These are phyloP conservation scores for Ostrea edulis DNA, from an alignment of 1,140 invertebrate genomes.

Conservation along the genomic window DNA sequence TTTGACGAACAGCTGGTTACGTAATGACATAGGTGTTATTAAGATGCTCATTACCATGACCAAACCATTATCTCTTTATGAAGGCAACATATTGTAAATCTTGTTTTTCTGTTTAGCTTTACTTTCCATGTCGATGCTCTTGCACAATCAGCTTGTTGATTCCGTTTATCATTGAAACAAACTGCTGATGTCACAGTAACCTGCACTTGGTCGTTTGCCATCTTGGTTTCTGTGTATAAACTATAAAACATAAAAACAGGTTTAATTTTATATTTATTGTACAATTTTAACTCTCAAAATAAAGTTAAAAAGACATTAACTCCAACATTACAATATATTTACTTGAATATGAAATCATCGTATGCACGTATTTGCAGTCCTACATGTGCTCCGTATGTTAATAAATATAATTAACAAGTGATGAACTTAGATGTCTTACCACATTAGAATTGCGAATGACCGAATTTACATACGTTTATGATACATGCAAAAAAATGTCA, in stretches of 20 bases:
- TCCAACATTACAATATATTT: not conserved
- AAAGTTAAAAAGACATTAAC: not conserved
- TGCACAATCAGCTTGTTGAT: not conserved
- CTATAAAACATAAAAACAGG: too few relatives aligned
- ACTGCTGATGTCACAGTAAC: too few relatives aligned
- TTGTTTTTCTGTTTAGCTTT: not conserved
- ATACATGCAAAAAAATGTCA: constrained; percentile 35
- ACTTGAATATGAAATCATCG: not conserved
- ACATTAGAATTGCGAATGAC: not conserved
- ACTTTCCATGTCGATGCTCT: not conserved
- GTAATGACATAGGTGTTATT: not conserved
- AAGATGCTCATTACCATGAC: not conserved
- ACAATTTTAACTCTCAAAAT: not conserved
- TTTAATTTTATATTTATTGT: not conserved
- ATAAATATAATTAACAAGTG: not conserved
- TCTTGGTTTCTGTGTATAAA: too few relatives aligned
- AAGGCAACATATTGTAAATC: too few relatives aligned
- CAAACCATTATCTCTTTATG: not conserved
- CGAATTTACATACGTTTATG: constrained; percentile 26
- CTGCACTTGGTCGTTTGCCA: too few relatives aligned
- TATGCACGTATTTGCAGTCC: not conserved
- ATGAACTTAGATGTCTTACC: not conserved
- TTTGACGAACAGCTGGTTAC: not conserved
- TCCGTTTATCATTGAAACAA: not conserved
- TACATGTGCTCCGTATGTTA: constrained; percentile 22